Evolutionary conservation across 2,113 vertebrate species (phyloP).

Genomic region (Macaca nemestrina): DNA sequence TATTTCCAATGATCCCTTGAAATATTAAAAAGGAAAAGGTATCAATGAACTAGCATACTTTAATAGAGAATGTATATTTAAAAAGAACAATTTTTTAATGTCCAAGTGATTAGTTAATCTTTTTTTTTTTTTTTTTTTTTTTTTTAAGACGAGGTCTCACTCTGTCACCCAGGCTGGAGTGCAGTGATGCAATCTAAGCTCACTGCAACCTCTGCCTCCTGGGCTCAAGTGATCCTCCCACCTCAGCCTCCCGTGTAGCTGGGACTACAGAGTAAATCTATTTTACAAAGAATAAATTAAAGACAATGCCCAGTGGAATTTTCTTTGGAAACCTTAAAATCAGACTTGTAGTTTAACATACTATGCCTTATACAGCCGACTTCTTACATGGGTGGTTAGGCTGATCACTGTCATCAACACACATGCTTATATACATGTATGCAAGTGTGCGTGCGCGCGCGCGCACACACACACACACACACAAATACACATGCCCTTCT

Average conservation of each 20-base stretch:
- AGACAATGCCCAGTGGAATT: background rate
- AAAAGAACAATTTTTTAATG: background rate
- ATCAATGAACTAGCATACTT: background rate
- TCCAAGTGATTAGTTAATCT: background rate
- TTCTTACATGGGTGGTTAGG: background rate
- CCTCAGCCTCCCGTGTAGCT: too few relatives aligned
- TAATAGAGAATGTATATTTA: background rate
- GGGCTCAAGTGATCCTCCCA: too few relatives aligned
- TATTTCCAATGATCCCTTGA: background rate
- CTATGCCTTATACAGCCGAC: accelerated
- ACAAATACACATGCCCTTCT: too few relatives aligned
- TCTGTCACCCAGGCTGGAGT: too few relatives aligned
- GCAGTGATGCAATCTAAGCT: too few relatives aligned
- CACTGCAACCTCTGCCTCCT: too few relatives aligned
- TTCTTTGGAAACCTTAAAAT: background rate
- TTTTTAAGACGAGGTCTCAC: too few relatives aligned
- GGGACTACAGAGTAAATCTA: background rate
- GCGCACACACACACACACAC: accelerated
- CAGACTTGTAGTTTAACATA: background rate
- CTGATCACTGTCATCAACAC: background rate
- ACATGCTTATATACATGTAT: background rate
- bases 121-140: too few relatives aligned
- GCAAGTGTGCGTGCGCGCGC: accelerated
- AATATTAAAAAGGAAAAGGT: background rate
- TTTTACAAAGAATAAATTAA: background rate